phyloP scores from a whole-genome alignment of 2,888 invertebrate species.

The Zaprionus bogoriensis region DNA sequence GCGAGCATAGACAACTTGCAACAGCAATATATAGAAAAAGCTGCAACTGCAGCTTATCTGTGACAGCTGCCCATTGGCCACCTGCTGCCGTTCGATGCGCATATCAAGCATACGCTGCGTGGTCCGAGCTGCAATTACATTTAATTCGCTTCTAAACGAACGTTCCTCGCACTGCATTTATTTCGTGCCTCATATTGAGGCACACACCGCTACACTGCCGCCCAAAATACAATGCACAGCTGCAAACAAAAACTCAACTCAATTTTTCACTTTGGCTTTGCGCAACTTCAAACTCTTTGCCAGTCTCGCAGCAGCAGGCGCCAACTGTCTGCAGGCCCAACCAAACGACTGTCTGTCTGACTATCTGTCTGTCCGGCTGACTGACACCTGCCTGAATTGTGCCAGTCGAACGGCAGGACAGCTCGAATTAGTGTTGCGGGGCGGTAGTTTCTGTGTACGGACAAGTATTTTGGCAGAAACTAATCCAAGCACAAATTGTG shows the following conservation, averaged over 20 bases:
- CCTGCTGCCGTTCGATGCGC: constrained; percentile 45
- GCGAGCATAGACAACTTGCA: constrained; percentile 1
- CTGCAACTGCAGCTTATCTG: neutral
- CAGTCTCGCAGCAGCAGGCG: constrained; percentile 17
- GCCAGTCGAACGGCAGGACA: constrained; percentile 45
- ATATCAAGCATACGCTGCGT: constrained; percentile 50
- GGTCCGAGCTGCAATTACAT: constrained; percentile 21
- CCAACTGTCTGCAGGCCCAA: constrained; percentile 20
- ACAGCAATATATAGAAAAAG: too few relatives aligned
- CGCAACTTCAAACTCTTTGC: constrained; percentile 50
- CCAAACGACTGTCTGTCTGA: neutral
- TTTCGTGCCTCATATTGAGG: constrained; percentile 19
- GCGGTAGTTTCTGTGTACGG: constrained; percentile 37
- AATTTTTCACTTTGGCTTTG: constrained; percentile 58
- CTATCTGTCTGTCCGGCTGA: constrained; percentile 21
- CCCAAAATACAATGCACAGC: constrained; percentile 33
- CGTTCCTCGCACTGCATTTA: constrained; percentile 12
- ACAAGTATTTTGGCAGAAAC: constrained; percentile 9
- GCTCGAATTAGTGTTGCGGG: constrained; percentile 37
- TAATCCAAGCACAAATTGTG: constrained; percentile 15
- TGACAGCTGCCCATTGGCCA: constrained; percentile 36
- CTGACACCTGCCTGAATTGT: constrained; percentile 64
- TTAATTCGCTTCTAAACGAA: constrained; percentile 10
- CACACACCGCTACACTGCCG: constrained; percentile 19
- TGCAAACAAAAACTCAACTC: constrained; percentile 28